Conservation (phyloP, 2,888 invertebrate species). For the Shargacucullia verbasci region DNA sequence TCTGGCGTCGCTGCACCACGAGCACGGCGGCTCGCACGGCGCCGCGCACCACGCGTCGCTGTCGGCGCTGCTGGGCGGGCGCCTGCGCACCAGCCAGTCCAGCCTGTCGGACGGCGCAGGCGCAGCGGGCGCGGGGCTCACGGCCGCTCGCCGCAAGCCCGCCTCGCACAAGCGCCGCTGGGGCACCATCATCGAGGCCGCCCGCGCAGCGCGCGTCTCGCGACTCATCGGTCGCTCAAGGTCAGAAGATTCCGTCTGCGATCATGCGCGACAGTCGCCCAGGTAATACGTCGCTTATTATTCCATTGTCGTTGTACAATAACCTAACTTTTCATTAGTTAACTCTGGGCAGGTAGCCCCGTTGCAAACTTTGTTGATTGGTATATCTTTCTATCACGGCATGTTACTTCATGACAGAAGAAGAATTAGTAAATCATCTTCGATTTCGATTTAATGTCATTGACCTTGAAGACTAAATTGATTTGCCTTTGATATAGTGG, state of each 20-base stretch:
- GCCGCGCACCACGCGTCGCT: constrained; percentile 84
- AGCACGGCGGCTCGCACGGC: constrained; percentile 79
- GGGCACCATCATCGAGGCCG: constrained; percentile 96
- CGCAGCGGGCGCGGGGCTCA: constrained; percentile 34
- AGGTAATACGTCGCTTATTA: constrained; percentile 67
- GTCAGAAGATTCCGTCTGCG: constrained; percentile 95
- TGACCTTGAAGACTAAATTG: not conserved
- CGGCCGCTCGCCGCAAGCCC: constrained; percentile 70
- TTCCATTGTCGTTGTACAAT: not conserved
- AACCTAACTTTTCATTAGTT: not conserved
- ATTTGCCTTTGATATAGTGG: constrained; percentile 63
- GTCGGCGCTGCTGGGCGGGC: constrained; percentile 92
- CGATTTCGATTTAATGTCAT: not conserved
- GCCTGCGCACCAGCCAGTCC: constrained; percentile 81
- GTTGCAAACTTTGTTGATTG: too few relatives aligned
- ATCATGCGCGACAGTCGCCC: constrained; percentile 88
- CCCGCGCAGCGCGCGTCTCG: constrained; percentile 94
- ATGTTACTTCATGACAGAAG: too few relatives aligned
- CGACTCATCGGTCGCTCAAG: constrained; percentile 93
- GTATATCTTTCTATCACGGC: too few relatives aligned
- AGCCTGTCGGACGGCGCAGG: constrained; percentile 77
- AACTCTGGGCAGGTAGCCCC: not conserved
- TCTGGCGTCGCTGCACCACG: constrained; percentile 92
- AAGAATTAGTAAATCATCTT: too few relatives aligned
- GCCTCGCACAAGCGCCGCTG: constrained; percentile 93